phyloP scores from a whole-genome alignment of 2,888 invertebrate genomes.

The Chrysomela aeneicollis region DNA sequence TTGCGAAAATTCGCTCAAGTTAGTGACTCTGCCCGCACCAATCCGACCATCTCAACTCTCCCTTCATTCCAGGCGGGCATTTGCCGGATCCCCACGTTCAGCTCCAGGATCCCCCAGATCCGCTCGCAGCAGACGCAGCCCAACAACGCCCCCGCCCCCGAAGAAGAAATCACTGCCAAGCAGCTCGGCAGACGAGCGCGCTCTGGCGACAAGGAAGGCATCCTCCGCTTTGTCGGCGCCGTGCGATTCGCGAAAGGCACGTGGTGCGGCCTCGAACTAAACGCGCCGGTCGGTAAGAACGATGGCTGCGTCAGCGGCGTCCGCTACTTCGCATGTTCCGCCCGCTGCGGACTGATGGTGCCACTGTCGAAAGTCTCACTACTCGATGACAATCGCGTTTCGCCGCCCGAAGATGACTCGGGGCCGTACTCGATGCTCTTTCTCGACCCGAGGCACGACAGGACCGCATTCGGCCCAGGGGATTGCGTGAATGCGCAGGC shows the following conservation, averaged over 20 bases:
- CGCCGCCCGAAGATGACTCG: constrained; percentile 61
- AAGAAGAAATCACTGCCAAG: constrained; percentile 39
- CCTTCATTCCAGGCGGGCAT: constrained; percentile 52
- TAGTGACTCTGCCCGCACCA: too few species aligned
- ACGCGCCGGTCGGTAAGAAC: constrained; percentile 66
- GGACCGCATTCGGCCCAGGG: neutral
- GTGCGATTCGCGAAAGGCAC: constrained; percentile 65
- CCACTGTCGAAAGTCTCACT: constrained; percentile 65
- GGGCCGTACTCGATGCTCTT: constrained; percentile 71
- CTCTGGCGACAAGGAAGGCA: constrained; percentile 61
- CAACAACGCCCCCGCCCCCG: too few species aligned
- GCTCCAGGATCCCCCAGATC: constrained; percentile 51
- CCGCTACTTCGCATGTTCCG: constrained; percentile 69
- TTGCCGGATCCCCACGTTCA: constrained; percentile 57
- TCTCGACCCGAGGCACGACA: constrained; percentile 37
- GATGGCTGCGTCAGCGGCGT: constrained; percentile 70
- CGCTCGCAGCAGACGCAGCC: too few species aligned
- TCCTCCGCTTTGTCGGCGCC: constrained; percentile 66
- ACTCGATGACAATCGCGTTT: constrained; percentile 56
- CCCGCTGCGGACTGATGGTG: constrained; percentile 70
- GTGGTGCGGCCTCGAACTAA: constrained; percentile 73
- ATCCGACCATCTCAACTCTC: too few species aligned
- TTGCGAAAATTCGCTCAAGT: too few species aligned
- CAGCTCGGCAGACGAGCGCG: constrained; percentile 55
- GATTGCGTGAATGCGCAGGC: constrained; percentile 12